Evolutionary conservation across 37 sponge, comb jelly and placozoan genomes (phyloP), one percentile per base, ranked within the genome.

Genomic region (Spongilla lacustris): DNA sequence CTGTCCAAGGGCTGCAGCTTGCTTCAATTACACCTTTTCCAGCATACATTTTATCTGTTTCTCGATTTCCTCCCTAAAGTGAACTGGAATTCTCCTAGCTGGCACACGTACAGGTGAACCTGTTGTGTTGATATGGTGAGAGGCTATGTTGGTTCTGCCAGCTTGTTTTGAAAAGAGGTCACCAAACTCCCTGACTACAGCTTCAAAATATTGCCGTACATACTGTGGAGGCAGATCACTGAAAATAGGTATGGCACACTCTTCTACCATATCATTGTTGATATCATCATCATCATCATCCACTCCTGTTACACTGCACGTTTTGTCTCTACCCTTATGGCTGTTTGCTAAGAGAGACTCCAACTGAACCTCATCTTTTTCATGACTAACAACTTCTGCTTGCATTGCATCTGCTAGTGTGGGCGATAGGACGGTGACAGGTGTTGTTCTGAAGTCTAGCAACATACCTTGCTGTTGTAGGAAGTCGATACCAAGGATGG

Each of bases 401-500:
- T 41, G 41, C 41, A 41, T 41, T 41, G 41, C 41, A 41, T 41
- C 41, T 41, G 41, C 41, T 41, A 41, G 41, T 41, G 41, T 41
- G 41, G 41, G 41, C 41, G 41, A 41, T 41, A 41, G 41, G 41
- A 41, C 41, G 41, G 41, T 41, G 41, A 41, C 41, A 41, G 41
- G 41, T 41, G 41, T 41, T 41, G 41, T 41, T n/a, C 71, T 76
- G 70, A 92, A 92, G 50, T 78, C 66, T 69, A 78, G 48, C 29
- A 78, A 14, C 19, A 86, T 27, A 12, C 25, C 66, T 35, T 79
- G 30, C 32, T 37, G 68, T 17, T 77, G 73, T 23, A 81, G 26
- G 66, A 87, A 92, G 79, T 92, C 88, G 26, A 87, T 69, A 34
- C 92, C 88, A 25, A 87, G 75, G 30, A 92, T 92, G n/a, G 80